phyloP scores from a whole-genome alignment of 2,888 invertebrate genomes.

The Octonoba sinensis region DNA sequence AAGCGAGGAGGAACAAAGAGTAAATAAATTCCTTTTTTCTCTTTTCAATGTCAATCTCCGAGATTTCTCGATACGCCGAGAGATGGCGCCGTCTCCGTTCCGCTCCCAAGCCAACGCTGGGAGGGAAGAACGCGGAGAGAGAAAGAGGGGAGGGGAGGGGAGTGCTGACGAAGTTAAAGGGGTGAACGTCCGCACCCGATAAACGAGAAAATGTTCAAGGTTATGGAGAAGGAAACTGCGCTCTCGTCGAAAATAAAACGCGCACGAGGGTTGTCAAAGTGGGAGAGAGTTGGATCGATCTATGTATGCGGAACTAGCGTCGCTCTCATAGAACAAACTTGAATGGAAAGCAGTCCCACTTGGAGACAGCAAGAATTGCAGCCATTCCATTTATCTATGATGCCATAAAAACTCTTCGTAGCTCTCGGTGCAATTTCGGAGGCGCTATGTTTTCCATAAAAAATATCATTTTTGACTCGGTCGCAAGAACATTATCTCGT shows the following conservation, averaged over 20 bases:
- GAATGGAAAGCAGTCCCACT: background rate
- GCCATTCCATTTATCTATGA: too few species aligned
- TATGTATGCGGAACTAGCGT: conserved; percentile 21
- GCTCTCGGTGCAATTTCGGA: too few species aligned
- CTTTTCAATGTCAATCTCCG: conserved; percentile 19
- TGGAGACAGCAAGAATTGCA: too few species aligned
- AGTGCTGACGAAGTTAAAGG: conserved; percentile 13
- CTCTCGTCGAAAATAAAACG: background rate
- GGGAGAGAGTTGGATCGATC: conserved; percentile 21
- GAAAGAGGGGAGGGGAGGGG: conserved; percentile 3
- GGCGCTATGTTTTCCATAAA: too few species aligned
- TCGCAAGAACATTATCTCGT: too few species aligned
- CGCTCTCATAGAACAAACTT: background rate
- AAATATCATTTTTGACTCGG: too few species aligned
- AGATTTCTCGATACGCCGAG: background rate
- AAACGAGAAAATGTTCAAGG: conserved; percentile 56
- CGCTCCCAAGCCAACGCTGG: background rate
- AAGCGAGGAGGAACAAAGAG: too few species aligned
- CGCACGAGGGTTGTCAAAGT: background rate
- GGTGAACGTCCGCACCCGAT: conserved; percentile 53
- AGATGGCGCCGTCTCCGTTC: conserved; percentile 25
- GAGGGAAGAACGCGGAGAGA: background rate
- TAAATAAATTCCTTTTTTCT: too few species aligned
- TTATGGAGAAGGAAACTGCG: conserved; percentile 44
- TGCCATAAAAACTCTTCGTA: too few species aligned